Evolutionary conservation across 2,113 vertebrate species (phyloP), one percentile per base, ranked within the genome.

Genomic region (Heloderma charlesbogerti): DNA sequence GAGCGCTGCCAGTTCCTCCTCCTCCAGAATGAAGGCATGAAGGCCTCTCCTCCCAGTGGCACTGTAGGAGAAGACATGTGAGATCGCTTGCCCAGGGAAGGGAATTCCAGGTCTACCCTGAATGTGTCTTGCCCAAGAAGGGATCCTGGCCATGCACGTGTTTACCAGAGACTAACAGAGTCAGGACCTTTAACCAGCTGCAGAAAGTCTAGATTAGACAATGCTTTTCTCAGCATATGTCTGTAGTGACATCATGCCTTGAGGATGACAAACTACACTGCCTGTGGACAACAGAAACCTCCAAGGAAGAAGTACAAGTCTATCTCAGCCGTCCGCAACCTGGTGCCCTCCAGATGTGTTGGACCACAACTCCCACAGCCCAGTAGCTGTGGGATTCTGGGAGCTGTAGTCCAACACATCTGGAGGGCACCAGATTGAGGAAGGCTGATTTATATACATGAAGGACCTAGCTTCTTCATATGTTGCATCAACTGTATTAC

Each of bases 41-140:
- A 90, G 89, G 91, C 81, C 81, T 94, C 67, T 69, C 80, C 66
- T 88, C 25, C 37, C 16, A 27, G 9, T 1, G 67, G n/a, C 7
- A 25, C 63, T 89, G 92, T 92, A 79, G 77, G 87, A 92, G 40
- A 92, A 63, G 67, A 91, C 83, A 54, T 57, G 66, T 84, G 89
- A 92, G 91, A 72, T 40, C 74, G 45, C 71, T 91, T 83, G 91
- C 89, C 92, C 77, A 0, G 1, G 15, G n/a, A n/a, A n/a, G n/a
- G 84, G 25, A 0, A 0, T 63, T 74, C 92, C 75, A 9, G 43
- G 63, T 45, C 51, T 16, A 12, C 45, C 34, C 69, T 79, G 7
- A 4, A 18, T 87, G 60, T 40, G n/a, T 57, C 31, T 94, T 94
- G 16, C 63, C 18, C 83, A 18, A 48, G 15, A 40, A 85, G 7